Percentiles rank a stretch among this genome's conserved stretches.
Conservation (phyloP, 2,113 vertebrate genomes). For the Circaetus cinerascens region DNA sequence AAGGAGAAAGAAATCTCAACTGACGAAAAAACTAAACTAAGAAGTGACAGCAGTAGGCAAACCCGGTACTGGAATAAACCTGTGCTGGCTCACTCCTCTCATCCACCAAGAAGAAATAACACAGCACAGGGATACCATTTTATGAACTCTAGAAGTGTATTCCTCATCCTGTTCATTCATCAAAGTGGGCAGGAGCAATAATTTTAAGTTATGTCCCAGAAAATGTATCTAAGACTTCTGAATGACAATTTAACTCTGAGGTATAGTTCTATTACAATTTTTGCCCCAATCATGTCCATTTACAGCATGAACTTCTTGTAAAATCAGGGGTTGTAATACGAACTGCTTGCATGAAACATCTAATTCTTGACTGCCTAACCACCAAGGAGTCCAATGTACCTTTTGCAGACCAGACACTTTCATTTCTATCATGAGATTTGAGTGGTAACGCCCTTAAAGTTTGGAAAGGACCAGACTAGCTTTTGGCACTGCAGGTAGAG, state of each 20-base stretch:
- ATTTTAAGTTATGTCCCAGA: not conserved
- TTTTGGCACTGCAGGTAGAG: not conserved
- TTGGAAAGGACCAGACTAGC: not conserved
- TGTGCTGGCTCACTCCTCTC: not conserved
- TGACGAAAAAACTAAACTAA: not conserved
- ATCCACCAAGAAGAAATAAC: not conserved
- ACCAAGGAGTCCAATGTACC: not conserved
- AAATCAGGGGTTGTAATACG: not conserved
- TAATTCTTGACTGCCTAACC: not conserved
- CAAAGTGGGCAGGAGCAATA: not conserved
- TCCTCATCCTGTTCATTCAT: not conserved
- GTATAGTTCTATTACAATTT: not conserved
- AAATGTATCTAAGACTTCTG: not conserved
- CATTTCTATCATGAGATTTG: fast-evolving
- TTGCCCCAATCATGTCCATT: not conserved
- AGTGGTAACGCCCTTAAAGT: not conserved
- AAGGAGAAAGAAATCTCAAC: not conserved
- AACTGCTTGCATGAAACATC: not conserved
- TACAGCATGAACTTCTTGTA: not conserved
- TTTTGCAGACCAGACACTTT: not conserved
- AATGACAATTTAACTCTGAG: not conserved
- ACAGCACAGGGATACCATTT: not conserved
- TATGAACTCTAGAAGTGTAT: not conserved
- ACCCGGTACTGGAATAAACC: not conserved
- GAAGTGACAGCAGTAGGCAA: not conserved